Conservation (phyloP, 2,113 vertebrate genomes). For the Gymnogyps californianus region DNA sequence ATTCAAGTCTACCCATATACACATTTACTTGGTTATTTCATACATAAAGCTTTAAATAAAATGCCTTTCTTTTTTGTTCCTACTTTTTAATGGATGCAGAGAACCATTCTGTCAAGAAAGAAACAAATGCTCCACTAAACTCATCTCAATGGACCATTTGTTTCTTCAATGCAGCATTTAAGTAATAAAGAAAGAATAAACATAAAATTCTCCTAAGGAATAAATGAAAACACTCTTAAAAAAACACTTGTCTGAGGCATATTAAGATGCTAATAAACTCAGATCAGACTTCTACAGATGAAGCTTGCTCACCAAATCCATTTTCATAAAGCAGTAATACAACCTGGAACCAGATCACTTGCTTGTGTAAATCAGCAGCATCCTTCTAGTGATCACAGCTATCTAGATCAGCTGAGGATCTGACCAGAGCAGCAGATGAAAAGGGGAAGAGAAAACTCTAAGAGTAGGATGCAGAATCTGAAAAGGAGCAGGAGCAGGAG, state of each 20-base stretch:
- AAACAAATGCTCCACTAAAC: slow-evolving; percentile 23
- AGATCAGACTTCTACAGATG: background rate
- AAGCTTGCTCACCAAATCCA: background rate
- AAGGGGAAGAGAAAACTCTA: background rate
- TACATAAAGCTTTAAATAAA: background rate
- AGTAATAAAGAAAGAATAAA: slow-evolving; percentile 44
- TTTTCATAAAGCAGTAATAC: background rate
- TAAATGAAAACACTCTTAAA: slow-evolving; percentile 1
- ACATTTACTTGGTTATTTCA: background rate
- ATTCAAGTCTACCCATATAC: background rate
- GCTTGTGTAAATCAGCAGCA: background rate
- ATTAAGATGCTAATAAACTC: slow-evolving; percentile 9
- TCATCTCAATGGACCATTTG: slow-evolving; percentile 26
- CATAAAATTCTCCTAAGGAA: slow-evolving; percentile 12
- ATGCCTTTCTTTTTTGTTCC: background rate
- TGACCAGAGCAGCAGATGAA: background rate
- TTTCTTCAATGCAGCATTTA: slow-evolving; percentile 25
- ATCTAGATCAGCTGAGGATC: background rate
- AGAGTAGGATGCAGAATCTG: background rate
- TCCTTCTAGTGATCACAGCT: background rate
- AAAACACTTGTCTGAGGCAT: background rate
- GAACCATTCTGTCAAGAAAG: slow-evolving; percentile 9
- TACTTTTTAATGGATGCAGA: slow-evolving; percentile 12
- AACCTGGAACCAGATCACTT: background rate
- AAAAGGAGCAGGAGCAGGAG: background rate